Evolutionary conservation across 2,113 vertebrate species (phyloP), one percentile per base, ranked within the genome.

Genomic region (Sceloporus tristichus): DNA sequence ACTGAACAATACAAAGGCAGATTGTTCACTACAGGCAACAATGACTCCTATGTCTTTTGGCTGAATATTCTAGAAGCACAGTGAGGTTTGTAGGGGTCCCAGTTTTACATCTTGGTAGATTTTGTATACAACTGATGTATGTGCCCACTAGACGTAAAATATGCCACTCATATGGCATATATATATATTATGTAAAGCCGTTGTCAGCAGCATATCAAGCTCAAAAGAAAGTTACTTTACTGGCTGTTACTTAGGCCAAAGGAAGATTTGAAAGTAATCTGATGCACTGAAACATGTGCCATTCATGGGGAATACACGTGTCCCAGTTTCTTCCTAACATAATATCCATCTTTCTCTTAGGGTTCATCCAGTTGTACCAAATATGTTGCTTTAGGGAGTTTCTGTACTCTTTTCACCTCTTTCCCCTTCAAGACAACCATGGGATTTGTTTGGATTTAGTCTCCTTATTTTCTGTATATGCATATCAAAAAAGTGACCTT

Each of bases 1-100:
- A 80, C 13, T 84, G 82, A 89, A 48, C 86, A 89, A 48, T 87
- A 92, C 87, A 92, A 92, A 78, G 83, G 65, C 70, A 89, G 68
- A 82, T 81, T 88, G 70, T 91, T 89, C 75, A 18, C 54, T 42
- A 34, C 19, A 81, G 85, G 86, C 75, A 40, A 70, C 68, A 86
- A 82, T 68, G 48, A 53, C 90, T 79, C 21, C 7, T 74, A n/a
- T 38, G 38, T 59, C 6, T 65, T 59, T 79, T 85, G 79, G 86
- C 88, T 85, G 0, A 82, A 70, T 86, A 76, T 79, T 66, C 74
- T 89, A 89, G 87, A 85, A 54, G 40, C 21, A 54, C 85, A 75
- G 75, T 73, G 48, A 84, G 27, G n/a, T 91, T 87, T 77, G 80
- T 29, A 66, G 56, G 86, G 48, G 81, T 21, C 1, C 42, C 21